Evolutionary conservation across 1,140 invertebrate genomes (phyloP), one percentile per base, ranked within the genome.

Genomic region (Cotesia vestalis): DNA sequence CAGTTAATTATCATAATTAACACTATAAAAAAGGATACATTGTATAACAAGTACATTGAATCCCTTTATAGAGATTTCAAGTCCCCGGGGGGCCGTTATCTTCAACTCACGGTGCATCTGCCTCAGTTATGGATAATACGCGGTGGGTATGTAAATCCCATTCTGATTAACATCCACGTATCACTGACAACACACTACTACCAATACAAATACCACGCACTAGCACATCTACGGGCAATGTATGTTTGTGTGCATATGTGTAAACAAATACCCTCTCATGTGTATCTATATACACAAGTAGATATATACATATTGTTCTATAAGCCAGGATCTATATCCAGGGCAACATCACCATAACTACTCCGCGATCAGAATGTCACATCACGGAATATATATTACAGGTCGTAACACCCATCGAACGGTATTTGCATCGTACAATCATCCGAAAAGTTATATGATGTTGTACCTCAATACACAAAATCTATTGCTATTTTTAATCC

Each of bases 111-210:
- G 78, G 76, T 55, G 38, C 78, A 80, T 78, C 78, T 76, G 77
- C 75, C 73, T 61, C 74, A 71, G 68, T 75, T 78, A 69, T 76
- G 74, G 75, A 76, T 79, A 80, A 79, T 78, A 74, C 78, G 77
- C 73, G 66, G 61, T 71, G 74, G 75, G 72, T 78, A 80, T 81
- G 79, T 82, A 82, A 82, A 82, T 82, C 77, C 78, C 75, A 82
- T 81, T 79, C 78, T 82, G 80, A 82, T 82, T 81, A 82, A 82
- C 79, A 81, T 78, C 76, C 75, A 76, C 73, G 75, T 75, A 67
- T 63, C 77, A 79, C 73, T 68, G 69, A 52, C 66, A 68, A 67
- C 2, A 46, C 35, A 68, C 57, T 17, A 66, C 35, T 55, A 55
- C 57, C 69, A 57, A 59, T 46, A 61, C 52, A 40, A 27, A 27